phyloP scores from a whole-genome alignment of 2,888 invertebrate species.

The Oasisia sp. region DNA sequence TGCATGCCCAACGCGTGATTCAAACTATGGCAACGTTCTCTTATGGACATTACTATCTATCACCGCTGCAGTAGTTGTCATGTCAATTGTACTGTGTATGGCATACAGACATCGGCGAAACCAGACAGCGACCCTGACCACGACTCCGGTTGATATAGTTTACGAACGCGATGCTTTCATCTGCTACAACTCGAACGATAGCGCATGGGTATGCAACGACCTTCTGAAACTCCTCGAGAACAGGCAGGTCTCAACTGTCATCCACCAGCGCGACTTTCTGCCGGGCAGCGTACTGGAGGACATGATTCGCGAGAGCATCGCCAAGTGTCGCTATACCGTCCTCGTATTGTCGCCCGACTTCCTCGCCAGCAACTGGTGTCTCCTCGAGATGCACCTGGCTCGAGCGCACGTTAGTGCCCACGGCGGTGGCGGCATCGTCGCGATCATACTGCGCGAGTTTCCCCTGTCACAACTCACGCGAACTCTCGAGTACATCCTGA shows the following conservation, averaged over 20 bases:
- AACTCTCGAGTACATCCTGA: neutral
- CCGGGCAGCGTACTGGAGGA: constrained; percentile 22
- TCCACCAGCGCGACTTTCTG: constrained; percentile 22
- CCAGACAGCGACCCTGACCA: neutral
- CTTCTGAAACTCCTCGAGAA: neutral
- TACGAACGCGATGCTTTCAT: constrained; percentile 6
- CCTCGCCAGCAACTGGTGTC: constrained; percentile 23
- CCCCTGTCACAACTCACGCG: neutral
- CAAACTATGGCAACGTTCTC: neutral
- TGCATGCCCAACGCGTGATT: neutral
- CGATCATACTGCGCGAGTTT: neutral
- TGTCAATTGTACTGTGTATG: neutral
- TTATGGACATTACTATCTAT: neutral
- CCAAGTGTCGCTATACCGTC: constrained; percentile 8
- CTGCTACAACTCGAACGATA: constrained; percentile 3
- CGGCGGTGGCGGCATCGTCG: neutral
- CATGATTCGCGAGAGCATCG: neutral
- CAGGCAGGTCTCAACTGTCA: neutral
- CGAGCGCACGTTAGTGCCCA: neutral
- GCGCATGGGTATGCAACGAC: neutral
- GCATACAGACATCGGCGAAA: neutral
- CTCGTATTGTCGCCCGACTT: constrained; percentile 3
- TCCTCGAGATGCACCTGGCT: constrained; percentile 19
- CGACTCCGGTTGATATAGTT: neutral
- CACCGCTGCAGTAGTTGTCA: neutral